A percentile compares a stretch with the other conserved stretches of the same genome.
Conservation (phyloP, 2,113 vertebrate genomes). For the Brachypodius melanocephalos region DNA sequence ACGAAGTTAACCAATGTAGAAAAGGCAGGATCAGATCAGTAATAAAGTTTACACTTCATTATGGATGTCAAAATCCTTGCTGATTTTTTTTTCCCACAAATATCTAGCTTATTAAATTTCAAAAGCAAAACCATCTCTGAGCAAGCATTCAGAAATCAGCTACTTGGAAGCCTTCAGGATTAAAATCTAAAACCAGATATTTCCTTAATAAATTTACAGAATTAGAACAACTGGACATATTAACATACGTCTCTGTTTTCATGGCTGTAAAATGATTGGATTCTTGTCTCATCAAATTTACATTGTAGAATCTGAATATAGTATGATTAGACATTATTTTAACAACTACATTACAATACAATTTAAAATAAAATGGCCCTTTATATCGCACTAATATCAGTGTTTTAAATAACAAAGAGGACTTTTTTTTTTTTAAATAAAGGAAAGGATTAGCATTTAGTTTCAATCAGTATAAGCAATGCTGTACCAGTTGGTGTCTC, state of each 20-base stretch:
- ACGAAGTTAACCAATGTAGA: conserved; percentile 16
- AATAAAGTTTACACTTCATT: conserved; percentile 54
- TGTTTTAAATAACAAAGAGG: conserved; percentile 85
- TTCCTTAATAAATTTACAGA: conserved; percentile 68
- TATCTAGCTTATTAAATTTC: conserved; percentile 40
- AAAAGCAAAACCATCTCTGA: neutral
- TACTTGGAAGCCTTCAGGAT: conserved; percentile 39
- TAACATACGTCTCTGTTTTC: conserved; percentile 69
- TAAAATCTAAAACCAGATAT: conserved; percentile 57
- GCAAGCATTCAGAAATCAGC: conserved; percentile 12
- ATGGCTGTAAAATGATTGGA: conserved; percentile 69
- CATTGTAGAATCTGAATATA: conserved; percentile 81
- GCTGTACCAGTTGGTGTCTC: conserved; percentile 83
- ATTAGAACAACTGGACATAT: conserved; percentile 72
- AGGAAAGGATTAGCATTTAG: conserved; percentile 83
- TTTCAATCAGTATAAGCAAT: conserved; percentile 81
- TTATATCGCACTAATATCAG: conserved; percentile 80
- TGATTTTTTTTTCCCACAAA: neutral
- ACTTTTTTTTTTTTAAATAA: conserved; percentile 75
- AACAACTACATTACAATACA: conserved; percentile 82
- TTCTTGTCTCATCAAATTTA: conserved; percentile 81
- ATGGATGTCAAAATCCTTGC: conserved; percentile 31
- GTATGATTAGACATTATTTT: conserved; percentile 84
- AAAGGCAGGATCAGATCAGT: conserved; percentile 45
- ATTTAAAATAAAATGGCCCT: conserved; percentile 81